Percentiles rank a stretch among this genome's conserved stretches.
Conservation (phyloP, 2,113 vertebrate species). For the Lamprologus sp. region DNA sequence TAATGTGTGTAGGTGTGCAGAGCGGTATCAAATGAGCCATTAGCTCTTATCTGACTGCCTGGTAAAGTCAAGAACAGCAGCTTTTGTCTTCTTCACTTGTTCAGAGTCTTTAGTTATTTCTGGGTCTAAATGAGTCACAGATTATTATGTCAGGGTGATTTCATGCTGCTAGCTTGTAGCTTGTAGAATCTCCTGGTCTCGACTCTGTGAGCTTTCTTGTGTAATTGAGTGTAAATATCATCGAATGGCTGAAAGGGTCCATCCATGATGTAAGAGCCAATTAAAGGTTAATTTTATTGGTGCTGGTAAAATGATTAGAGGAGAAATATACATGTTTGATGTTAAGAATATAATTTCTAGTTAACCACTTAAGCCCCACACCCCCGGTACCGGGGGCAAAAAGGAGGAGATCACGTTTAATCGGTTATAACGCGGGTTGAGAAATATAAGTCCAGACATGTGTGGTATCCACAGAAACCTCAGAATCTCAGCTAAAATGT, state of each 20-base stretch:
- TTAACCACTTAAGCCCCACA: no score
- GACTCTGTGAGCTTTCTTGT: background rate
- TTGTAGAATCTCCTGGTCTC: background rate
- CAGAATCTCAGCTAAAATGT: no score
- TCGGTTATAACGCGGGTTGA: no score
- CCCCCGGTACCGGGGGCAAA: no score
- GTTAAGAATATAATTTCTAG: no score
- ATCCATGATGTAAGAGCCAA: background rate
- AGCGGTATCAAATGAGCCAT: background rate
- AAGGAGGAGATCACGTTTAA: no score
- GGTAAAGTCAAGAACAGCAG: background rate
- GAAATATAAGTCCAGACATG: no score
- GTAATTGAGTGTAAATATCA: background rate
- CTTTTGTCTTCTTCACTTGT: background rate
- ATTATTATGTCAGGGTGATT: background rate
- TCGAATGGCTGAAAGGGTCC: accelerated
- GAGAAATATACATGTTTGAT: no score
- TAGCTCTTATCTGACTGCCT: accelerated
- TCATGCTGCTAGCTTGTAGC: background rate
- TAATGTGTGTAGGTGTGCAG: background rate
- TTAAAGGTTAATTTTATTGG: no score
- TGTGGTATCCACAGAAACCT: no score
- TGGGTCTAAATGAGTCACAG: background rate
- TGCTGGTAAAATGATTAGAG: no score
- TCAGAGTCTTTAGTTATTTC: background rate